Conservation (phyloP, 2,797 vertebrate genomes). For the Galagoides demidoff region DNA sequence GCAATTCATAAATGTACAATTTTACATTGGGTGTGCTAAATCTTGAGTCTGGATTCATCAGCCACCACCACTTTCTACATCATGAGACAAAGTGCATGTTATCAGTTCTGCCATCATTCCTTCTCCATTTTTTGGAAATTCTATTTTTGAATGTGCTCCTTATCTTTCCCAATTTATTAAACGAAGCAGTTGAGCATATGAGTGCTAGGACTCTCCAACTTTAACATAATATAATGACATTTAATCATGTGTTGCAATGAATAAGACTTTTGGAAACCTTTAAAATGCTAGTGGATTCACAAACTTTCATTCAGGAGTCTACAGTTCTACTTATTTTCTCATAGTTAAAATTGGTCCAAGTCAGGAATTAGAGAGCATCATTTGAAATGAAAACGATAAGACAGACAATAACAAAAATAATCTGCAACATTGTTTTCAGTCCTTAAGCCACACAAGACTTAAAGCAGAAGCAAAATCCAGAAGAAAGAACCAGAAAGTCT, state of each 20-base stretch:
- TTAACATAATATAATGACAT: background rate
- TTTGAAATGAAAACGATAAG: background rate
- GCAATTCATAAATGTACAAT: background rate
- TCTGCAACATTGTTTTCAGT: background rate
- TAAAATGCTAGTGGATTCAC: background rate
- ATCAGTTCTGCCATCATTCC: background rate
- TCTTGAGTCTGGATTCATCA: background rate
- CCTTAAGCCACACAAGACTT: background rate
- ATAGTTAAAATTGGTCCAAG: background rate
- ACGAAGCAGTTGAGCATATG: background rate
- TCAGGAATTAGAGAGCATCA: background rate
- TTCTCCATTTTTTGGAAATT: background rate
- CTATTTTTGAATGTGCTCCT: background rate
- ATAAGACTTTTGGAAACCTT: background rate
- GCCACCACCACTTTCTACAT: background rate
- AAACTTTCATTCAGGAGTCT: background rate
- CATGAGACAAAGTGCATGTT: background rate
- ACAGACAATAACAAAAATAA: background rate
- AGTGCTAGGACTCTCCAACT: background rate
- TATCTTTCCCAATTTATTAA: background rate
- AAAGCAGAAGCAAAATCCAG: background rate
- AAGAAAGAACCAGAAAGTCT: background rate
- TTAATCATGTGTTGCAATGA: background rate
- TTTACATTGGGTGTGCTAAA: background rate
- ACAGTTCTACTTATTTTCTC: constrained; percentile 24